Percentiles rank a stretch among this genome's conserved stretches.
Evolutionary conservation across 2,113 vertebrate species (phyloP).

Genomic region (Stigmatopora argus): DNA sequence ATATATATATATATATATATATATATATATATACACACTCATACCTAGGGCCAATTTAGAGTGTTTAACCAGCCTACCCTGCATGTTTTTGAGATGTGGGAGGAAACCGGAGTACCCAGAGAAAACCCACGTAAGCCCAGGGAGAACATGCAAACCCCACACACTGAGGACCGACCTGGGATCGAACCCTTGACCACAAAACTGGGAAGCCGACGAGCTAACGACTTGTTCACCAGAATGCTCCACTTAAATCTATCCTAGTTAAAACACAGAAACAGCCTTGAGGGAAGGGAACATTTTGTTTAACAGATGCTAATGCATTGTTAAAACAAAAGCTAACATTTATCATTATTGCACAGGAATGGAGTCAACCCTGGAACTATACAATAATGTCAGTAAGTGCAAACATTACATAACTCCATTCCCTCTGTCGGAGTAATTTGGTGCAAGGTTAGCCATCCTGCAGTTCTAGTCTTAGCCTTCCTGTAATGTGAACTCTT

Average conservation of each 20-base stretch:
- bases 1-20: too few species aligned
- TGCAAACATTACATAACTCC: conserved; percentile 77
- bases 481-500: conserved; percentile 72
- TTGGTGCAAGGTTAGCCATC: conserved; percentile 70
- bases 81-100: too few species aligned
- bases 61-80: too few species aligned
- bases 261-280: conserved; percentile 22
- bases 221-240: too few species aligned
- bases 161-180: too few species aligned
- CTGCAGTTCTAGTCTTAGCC: conserved; percentile 71
- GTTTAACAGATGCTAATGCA: conserved; percentile 36
- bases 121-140: too few species aligned
- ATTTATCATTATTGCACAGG: conserved; percentile 61
- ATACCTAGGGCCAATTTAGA: too few species aligned
- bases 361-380: conserved; percentile 55
- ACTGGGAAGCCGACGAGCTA: too few species aligned
- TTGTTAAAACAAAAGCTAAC: conserved; percentile 51
- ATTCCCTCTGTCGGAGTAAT: conserved; percentile 72
- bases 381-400: conserved; percentile 74
- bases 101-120: too few species aligned
- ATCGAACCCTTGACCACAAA: too few species aligned
- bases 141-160: too few species aligned
- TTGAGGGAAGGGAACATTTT: conserved; percentile 28
- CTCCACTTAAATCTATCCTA: conserved; percentile 39
- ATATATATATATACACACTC: too few species aligned